Base-by-base conservation (phyloP, 2,888 invertebrate genomes). In the Branchinecta sandiegonensis region DNA sequence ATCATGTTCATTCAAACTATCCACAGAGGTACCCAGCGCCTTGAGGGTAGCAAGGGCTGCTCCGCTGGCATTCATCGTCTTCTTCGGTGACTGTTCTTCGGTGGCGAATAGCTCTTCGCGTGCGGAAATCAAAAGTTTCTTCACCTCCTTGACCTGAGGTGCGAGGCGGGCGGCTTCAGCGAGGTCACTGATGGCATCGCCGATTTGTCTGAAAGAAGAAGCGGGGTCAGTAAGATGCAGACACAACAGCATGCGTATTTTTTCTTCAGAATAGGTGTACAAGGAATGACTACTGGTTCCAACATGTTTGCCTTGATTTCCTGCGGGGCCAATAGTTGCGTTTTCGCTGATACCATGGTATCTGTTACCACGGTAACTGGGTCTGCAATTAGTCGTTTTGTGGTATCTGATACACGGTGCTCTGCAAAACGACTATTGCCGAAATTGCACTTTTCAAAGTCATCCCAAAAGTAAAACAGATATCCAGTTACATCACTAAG, bases 131-230 rank as follows among this genome's bases (percentile, higher is more conserved):
- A 90, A 79, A 6, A 90, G 86, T 71, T 87, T 82, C 66, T 86
- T 83, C 48, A 90, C 85, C 74, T 90, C 87, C 11, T 87, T 89
- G 70, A 84, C 84, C 14, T 85, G 77, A 4, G 79, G 90, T 0
- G 88, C 86, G 14, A 88, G 79, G 48, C 84, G 77, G 65, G 90
- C 77, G 0, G 94, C 94, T 76, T 90, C 86, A 73, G 87, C 84
- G 12, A 93, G 86, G 76, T 94, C 94, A 1, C 84, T 82, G 23
- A 93, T 79, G 0, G 94, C 92, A 67, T 82, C 81, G 72, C 89
- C 87, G 46, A 86, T 83, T 6, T 85, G 80, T 72, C 85, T 85
- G 72, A 46, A 72, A 72, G 69, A 64, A 70, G 69, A 67, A 68
- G 66, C 68, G 17, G 37, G 37, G 37, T 37, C 6, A 37, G 37